Evolutionary conservation across 2,888 invertebrate species (phyloP).

Genomic region (Xestobium rufovillosum): DNA sequence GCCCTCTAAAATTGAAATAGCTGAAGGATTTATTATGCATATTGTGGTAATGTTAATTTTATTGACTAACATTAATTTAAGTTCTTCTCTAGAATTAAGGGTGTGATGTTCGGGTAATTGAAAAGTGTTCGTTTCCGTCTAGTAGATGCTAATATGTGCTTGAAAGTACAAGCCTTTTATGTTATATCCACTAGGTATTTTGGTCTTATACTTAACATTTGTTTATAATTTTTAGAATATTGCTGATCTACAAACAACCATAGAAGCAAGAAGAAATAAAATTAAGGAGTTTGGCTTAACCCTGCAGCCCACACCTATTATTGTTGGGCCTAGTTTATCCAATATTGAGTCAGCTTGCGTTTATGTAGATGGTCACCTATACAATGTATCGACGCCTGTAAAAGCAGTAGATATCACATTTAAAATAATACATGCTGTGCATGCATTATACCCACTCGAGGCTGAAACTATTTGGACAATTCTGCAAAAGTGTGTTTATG

Average conservation of each 20-base stretch:
- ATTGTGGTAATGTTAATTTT: too few relatives aligned
- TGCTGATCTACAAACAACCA: background rate
- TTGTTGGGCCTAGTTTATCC: background rate
- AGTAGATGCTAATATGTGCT: background rate
- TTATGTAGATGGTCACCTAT: background rate
- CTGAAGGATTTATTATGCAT: background rate
- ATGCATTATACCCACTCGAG: conserved; percentile 9
- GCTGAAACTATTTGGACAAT: conserved; percentile 9
- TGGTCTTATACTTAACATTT: background rate
- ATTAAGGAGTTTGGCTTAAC: background rate
- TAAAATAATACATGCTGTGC: conserved; percentile 13
- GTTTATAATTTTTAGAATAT: background rate
- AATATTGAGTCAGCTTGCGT: background rate
- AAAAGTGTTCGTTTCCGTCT: too few relatives aligned
- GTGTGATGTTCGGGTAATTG: too few relatives aligned
- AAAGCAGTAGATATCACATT: conserved; percentile 15
- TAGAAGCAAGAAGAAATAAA: background rate
- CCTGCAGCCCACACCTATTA: conserved; percentile 1
- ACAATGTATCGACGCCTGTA: conserved; percentile 5
- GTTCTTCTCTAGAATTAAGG: background rate
- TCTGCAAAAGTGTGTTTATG: conserved; percentile 8
- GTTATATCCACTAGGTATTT: background rate
- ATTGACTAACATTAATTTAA: background rate
- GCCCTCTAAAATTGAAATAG: background rate
- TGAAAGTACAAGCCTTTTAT: background rate